Evolutionary conservation across 2,113 vertebrate genomes (phyloP).

Genomic region (Heterocephalus glaber): DNA sequence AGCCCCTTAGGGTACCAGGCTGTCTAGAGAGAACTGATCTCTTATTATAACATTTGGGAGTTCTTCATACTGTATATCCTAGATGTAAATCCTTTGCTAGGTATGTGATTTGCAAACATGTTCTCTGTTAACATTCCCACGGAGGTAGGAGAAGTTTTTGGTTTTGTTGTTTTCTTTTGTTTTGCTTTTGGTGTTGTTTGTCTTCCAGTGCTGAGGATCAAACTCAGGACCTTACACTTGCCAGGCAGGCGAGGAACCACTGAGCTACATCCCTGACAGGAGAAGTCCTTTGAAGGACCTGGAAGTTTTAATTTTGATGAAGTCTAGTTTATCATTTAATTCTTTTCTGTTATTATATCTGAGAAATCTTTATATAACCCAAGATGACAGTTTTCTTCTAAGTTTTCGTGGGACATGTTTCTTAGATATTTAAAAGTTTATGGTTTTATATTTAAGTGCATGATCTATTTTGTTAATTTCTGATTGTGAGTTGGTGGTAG

Average conservation of each 20-base stretch:
- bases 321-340: neutral
- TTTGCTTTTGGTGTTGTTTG: too few relatives aligned
- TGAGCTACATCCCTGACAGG: too few relatives aligned
- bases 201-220: too few relatives aligned
- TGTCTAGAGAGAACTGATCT: neutral
- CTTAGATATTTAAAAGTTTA: neutral
- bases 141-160: too few relatives aligned
- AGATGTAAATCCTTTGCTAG: neutral
- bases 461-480: constrained; percentile 27
- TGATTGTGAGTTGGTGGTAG: neutral
- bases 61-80: neutral
- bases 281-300: neutral
- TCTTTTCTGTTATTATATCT: neutral
- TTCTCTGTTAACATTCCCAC: neutral
- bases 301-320: constrained; percentile 8
- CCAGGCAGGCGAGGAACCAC: too few relatives aligned
- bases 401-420: constrained; percentile 6
- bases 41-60: neutral
- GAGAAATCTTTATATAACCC: neutral
- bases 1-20: neutral
- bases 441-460: neutral
- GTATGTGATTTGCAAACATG: constrained; percentile 9
- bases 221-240: too few relatives aligned
- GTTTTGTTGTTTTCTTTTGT: too few relatives aligned
- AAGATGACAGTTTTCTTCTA: constrained; percentile 1